phyloP scores from a whole-genome alignment of 2,797 vertebrate genomes.

The Enteromius trimaculatus region DNA sequence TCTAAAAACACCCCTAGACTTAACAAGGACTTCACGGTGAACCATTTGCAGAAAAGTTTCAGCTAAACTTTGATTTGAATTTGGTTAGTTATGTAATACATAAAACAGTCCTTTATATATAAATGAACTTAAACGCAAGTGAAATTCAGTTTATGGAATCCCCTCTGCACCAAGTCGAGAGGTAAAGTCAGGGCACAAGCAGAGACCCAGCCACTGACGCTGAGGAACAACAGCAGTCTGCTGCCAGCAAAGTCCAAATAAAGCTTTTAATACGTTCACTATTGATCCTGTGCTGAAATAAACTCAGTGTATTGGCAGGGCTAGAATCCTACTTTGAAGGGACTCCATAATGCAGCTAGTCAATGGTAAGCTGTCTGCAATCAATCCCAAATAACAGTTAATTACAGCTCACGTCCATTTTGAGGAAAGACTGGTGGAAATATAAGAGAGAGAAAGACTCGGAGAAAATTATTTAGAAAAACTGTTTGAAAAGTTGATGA shows the following conservation, averaged over 20 bases:
- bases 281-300: constrained; percentile 82
- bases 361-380: constrained; percentile 84
- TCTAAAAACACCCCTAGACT: constrained; percentile 6
- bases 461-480: constrained; percentile 41
- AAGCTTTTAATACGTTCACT: constrained; percentile 81
- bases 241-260: constrained; percentile 79
- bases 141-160: constrained; percentile 8
- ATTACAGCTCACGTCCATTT: constrained; percentile 80
- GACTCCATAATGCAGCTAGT: constrained; percentile 85
- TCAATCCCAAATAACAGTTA: constrained; percentile 85
- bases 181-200: constrained; percentile 29
- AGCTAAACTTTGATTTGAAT: background rate
- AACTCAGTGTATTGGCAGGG: constrained; percentile 82
- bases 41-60: background rate
- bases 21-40: background rate
- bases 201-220: constrained; percentile 52
- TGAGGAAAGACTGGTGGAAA: constrained; percentile 56
- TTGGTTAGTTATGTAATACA: background rate
- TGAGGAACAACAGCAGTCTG: constrained; percentile 71
- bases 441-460: constrained; percentile 19
- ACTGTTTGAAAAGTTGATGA: constrained; percentile 71
- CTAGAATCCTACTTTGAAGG: constrained; percentile 83
- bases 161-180: background rate
- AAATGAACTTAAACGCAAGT: constrained; percentile 22
- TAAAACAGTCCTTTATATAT: constrained; percentile 4